phyloP scores from a whole-genome alignment of 2,888 invertebrate genomes.

The Leptopilina myrica region DNA sequence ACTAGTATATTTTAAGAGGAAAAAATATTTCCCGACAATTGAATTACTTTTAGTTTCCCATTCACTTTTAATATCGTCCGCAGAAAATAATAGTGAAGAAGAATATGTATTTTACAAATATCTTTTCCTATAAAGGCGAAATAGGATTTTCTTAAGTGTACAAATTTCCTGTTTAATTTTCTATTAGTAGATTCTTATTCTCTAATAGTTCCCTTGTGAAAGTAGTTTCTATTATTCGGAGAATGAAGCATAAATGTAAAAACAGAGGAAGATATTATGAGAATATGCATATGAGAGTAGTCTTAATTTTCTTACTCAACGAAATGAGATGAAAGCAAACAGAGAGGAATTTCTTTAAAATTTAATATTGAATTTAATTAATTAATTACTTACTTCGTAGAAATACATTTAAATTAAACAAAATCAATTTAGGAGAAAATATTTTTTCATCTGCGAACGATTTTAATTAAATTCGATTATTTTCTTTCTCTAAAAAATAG shows the following conservation, averaged over 20 bases:
- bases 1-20: too few species aligned
- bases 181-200: slow-evolving; percentile 23
- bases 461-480: too few species aligned
- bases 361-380: neutral
- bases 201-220: neutral
- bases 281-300: slow-evolving; percentile 2
- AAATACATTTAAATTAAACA: too few species aligned
- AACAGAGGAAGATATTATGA: slow-evolving; percentile 22
- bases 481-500: too few species aligned
- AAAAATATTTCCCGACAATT: too few species aligned
- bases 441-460: too few species aligned
- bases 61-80: neutral
- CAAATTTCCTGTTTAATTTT: slow-evolving; percentile 28
- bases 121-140: neutral
- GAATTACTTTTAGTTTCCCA: too few species aligned
- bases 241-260: slow-evolving; percentile 20
- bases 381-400: too few species aligned
- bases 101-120: neutral
- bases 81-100: neutral
- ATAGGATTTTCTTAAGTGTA: neutral
- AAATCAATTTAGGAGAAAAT: too few species aligned
- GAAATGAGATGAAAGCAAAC: neutral
- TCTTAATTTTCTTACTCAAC: slow-evolving; percentile 5
- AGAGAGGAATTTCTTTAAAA: neutral
- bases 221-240: slow-evolving; percentile 6